phyloP scores from a whole-genome alignment of 2,888 invertebrate genomes.

The Minunthozetes semirufus region DNA sequence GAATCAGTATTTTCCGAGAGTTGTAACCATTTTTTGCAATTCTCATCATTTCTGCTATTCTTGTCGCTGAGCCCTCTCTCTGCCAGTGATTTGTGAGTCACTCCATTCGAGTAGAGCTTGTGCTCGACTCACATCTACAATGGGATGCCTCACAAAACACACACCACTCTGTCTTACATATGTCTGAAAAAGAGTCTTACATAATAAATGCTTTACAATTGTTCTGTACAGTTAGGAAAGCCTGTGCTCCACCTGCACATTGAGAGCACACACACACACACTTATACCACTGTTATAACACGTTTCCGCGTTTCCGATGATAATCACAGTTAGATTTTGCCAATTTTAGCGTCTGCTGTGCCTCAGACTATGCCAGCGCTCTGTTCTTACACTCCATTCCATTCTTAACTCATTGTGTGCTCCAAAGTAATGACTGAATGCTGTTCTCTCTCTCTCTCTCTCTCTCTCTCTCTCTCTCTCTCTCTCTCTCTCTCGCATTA shows the following conservation, averaged over 20 bases:
- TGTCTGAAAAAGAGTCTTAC: not conserved
- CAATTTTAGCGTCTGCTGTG: constrained; percentile 11
- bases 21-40: not conserved
- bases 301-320: constrained; percentile 22
- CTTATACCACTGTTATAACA: constrained; percentile 1
- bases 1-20: not conserved
- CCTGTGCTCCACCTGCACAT: constrained; percentile 6
- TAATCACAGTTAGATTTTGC: constrained; percentile 7
- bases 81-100: not conserved
- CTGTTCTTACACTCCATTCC: not conserved
- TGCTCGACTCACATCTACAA: not conserved
- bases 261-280: not conserved
- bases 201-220: not conserved
- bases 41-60: constrained; percentile 16
- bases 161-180: not conserved
- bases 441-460: not conserved
- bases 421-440: not conserved
- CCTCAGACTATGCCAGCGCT: not conserved
- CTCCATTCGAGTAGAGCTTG: not conserved
- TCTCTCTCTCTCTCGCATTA: too few species aligned
- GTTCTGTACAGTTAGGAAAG: not conserved
- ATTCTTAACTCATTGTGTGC: not conserved
- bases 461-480: not conserved
- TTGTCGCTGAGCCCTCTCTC: constrained; percentile 3
- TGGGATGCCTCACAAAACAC: not conserved